These are phyloP conservation scores for Melanargia galathea DNA, from an alignment of 2,888 invertebrate genomes.

Conservation along the genomic window DNA sequence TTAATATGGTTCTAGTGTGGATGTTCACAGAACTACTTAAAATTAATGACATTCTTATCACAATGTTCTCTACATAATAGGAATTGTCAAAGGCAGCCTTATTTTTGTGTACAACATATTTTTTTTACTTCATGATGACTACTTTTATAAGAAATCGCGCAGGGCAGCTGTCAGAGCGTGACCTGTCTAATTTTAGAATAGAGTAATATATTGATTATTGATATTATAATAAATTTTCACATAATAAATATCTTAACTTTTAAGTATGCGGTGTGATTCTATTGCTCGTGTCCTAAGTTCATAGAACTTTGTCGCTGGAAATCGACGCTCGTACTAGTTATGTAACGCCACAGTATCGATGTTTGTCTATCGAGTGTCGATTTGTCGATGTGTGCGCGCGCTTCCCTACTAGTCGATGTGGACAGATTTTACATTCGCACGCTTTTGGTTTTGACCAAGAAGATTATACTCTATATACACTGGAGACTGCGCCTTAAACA, in stretches of 20 bases:
- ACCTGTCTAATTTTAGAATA: background rate
- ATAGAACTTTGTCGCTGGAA: slow-evolving; percentile 38
- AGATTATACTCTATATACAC: no score
- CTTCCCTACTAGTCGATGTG: background rate
- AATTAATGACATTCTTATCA: background rate
- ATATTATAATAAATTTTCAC: slow-evolving; percentile 53
- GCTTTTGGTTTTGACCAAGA: no score
- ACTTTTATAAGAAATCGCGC: slow-evolving; percentile 9
- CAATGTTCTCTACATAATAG: background rate
- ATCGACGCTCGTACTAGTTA: slow-evolving; percentile 21
- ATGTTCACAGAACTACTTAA: background rate
- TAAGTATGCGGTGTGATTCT: slow-evolving; percentile 39
- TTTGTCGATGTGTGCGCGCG: background rate
- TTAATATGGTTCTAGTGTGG: background rate
- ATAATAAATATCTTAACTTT: slow-evolving; percentile 41
- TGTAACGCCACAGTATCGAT: slow-evolving; percentile 21
- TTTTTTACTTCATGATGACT: background rate
- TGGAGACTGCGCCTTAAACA: no score
- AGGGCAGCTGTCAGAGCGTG: background rate
- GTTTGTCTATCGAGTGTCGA: background rate
- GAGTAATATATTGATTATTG: slow-evolving; percentile 35
- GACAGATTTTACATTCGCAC: background rate
- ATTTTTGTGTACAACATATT: background rate
- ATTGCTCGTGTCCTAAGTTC: slow-evolving; percentile 38
- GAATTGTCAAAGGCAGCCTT: background rate